Evolutionary conservation across 2,113 vertebrate species (phyloP).

Genomic region (Prionailurus bengalensis): DNA sequence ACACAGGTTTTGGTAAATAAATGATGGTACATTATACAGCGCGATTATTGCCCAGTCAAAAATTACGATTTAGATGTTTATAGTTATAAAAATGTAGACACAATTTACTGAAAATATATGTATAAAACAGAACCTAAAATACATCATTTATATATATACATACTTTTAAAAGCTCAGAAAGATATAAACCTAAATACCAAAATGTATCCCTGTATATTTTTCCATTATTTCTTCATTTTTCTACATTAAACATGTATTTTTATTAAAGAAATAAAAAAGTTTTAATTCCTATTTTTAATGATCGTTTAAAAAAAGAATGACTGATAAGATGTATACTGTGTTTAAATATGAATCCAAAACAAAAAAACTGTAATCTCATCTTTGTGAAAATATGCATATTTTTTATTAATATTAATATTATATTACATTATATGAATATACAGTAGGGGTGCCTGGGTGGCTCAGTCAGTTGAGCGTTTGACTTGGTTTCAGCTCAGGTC

Average conservation of each 20-base stretch:
- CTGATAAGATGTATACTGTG: background rate
- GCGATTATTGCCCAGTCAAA: background rate
- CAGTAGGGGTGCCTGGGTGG: no score
- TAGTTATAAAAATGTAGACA: background rate
- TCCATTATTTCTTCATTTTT: constrained; percentile 11
- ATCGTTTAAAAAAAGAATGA: background rate
- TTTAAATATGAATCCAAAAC: background rate
- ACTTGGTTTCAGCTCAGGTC: no score
- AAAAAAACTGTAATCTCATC: background rate
- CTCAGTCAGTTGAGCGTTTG: no score
- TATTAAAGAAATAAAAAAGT: constrained; percentile 45
- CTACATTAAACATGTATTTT: background rate
- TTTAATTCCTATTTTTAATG: background rate
- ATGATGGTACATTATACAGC: background rate
- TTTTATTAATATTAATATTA: background rate
- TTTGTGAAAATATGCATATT: background rate
- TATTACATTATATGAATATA: background rate
- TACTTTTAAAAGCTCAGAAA: constrained; percentile 20
- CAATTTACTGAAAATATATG: background rate
- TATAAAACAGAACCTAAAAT: constrained; percentile 22
- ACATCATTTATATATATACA: background rate
- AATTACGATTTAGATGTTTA: constrained; percentile 10
- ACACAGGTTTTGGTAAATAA: background rate
- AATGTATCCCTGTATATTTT: background rate
- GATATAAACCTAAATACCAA: constrained; percentile 12